Evolutionary conservation across 2,113 vertebrate genomes (phyloP), one percentile per base, ranked within the genome.

Genomic region (Sebastes fasciatus): DNA sequence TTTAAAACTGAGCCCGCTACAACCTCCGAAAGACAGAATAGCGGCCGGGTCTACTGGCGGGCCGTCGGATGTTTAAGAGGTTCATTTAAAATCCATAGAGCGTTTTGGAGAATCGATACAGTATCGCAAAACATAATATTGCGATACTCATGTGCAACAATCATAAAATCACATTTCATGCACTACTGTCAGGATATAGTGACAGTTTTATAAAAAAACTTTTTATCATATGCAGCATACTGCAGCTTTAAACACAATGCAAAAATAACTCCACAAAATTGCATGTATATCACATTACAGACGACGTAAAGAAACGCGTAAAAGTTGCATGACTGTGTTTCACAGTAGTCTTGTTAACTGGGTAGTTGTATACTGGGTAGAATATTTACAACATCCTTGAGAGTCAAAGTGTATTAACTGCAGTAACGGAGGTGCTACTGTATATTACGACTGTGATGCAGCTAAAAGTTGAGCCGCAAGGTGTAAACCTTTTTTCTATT

Each of bases 311-410:
- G 9, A 77, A 77, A 23, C 63, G 7, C 23, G 12, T 12, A 17
- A 45, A 65, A 58, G 49, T 17, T 72, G 34, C 5, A 51, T 19
- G 48, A 23, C 4, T 52, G 52, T 45, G 61, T 52, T 60, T 51
- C 19, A 19, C 26, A 21, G 26, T 51, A 23, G 23, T 60, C 2
- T 55, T 70, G 16, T 63, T 48, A 61, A 14, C 13, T 8, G n/a
- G 6, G 34, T 61, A 19, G n/a, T n/a, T n/a, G n/a, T n/a, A n/a
- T n/a, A n/a, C n/a, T n/a, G n/a, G n/a, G n/a, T n/a, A n/a, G n/a
- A n/a, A n/a, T 4, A 68, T 49, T 34, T 16, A 77, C 19, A 52
- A 70, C 21, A 65, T 48, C 40, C 62, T 80, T 51, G 4, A 54
- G 14, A 52, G 42, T 60, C 12, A 42, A 48, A 21, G 54, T 45